Evolutionary conservation across 2,797 vertebrate genomes (phyloP).

Genomic region (Lateolabrax maculatus): DNA sequence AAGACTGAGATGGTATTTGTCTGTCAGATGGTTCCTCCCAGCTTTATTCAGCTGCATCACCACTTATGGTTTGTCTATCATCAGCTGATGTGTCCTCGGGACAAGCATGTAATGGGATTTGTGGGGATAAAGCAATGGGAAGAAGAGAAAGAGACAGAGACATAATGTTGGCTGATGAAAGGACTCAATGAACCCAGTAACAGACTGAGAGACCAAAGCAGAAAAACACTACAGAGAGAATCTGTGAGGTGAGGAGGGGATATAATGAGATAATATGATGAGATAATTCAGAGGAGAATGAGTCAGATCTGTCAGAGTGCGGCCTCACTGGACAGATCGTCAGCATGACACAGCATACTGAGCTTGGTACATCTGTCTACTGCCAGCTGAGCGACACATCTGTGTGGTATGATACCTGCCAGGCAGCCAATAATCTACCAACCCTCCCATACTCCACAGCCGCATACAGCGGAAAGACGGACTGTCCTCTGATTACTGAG

Average conservation of each 20-base stretch:
- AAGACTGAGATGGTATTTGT: slow-evolving; percentile 6
- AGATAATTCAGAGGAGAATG: slow-evolving; percentile 10
- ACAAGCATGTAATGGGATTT: slow-evolving; percentile 47
- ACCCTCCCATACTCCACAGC: no score
- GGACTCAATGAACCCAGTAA: neutral
- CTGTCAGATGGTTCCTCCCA: neutral
- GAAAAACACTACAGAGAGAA: slow-evolving; percentile 7
- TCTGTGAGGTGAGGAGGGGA: neutral
- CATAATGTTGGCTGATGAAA: slow-evolving; percentile 34
- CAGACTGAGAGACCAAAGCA: slow-evolving; percentile 2
- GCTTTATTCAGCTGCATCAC: slow-evolving; percentile 22
- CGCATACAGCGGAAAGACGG: neutral
- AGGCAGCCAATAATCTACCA: slow-evolving; percentile 10
- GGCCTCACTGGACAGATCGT: neutral
- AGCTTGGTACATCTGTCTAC: slow-evolving; percentile 27
- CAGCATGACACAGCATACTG: slow-evolving; percentile 55
- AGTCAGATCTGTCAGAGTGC: neutral
- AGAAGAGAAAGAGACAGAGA: slow-evolving; percentile 14
- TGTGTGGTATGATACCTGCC: slow-evolving; percentile 32
- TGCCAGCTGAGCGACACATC: slow-evolving; percentile 54
- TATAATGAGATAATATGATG: slow-evolving; percentile 1
- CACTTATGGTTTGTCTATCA: slow-evolving; percentile 17
- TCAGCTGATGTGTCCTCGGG: slow-evolving; percentile 29
- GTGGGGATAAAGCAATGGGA: slow-evolving; percentile 25
- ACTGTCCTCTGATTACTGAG: slow-evolving; percentile 7